These are phyloP conservation scores for Lycia hirtaria DNA, from an alignment of 2,888 invertebrate species.

Conservation along the genomic window DNA sequence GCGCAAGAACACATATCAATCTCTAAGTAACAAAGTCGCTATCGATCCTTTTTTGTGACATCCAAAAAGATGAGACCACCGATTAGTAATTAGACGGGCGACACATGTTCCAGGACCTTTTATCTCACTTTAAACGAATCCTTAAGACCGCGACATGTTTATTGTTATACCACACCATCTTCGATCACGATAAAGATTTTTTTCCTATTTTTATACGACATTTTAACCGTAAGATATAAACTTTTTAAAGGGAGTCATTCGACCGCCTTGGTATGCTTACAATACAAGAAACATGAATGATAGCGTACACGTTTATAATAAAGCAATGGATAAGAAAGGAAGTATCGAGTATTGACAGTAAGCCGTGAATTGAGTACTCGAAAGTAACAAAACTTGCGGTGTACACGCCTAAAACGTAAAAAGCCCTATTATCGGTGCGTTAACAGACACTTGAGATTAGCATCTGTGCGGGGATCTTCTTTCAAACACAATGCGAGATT, in stretches of 20 bases:
- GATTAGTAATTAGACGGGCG: slow-evolving; percentile 83
- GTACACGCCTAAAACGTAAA: slow-evolving; percentile 74
- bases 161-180: slow-evolving; percentile 50
- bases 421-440: slow-evolving; percentile 79
- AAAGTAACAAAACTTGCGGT: slow-evolving; percentile 68
- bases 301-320: slow-evolving; percentile 37
- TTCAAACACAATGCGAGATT: slow-evolving; percentile 81
- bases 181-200: slow-evolving; percentile 33
- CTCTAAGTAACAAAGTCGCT: slow-evolving; percentile 72
- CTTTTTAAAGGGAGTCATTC: slow-evolving; percentile 21
- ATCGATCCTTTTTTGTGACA: slow-evolving; percentile 71
- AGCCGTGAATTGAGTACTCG: slow-evolving; percentile 62
- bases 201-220: slow-evolving; percentile 3
- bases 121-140: slow-evolving; percentile 69
- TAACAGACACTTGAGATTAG: slow-evolving; percentile 86
- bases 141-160: slow-evolving; percentile 63
- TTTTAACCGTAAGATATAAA: slow-evolving; percentile 20
- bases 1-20: slow-evolving; percentile 64
- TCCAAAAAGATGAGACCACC: slow-evolving; percentile 69
- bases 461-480: slow-evolving; percentile 80
- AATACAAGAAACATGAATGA: slow-evolving; percentile 36
- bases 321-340: slow-evolving; percentile 58
- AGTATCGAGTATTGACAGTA: slow-evolving; percentile 69
- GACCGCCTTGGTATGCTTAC: slow-evolving; percentile 25
- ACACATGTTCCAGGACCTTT: slow-evolving; percentile 79